Percentiles rank a stretch among this genome's conserved stretches.
Evolutionary conservation across 2,888 invertebrate species (phyloP).

Genomic region (Lordiphosa andalusiaca): DNA sequence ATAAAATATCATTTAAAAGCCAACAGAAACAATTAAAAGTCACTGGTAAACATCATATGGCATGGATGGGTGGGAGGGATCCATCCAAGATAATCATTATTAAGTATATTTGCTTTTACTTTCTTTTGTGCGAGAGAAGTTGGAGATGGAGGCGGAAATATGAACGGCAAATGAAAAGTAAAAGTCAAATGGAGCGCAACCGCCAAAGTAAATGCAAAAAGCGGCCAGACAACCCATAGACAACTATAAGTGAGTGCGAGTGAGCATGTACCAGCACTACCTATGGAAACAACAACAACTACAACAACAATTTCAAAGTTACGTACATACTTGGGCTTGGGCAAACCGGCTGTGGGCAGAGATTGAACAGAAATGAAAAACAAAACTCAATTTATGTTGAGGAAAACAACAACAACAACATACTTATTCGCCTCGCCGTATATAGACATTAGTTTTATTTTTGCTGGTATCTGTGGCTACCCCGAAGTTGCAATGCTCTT

Average conservation of each 20-base stretch:
- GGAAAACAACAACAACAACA: slow-evolving; percentile 10
- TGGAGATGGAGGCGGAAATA: slow-evolving; percentile 1
- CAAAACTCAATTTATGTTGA: slow-evolving; percentile 8
- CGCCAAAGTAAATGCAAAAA: slow-evolving; percentile 55
- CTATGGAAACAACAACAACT: slow-evolving; percentile 15
- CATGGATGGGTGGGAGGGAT: too few relatives aligned
- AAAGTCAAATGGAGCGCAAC: slow-evolving; percentile 68
- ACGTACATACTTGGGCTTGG: slow-evolving; percentile 32
- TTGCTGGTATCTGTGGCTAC: not conserved
- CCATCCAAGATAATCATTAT: not conserved
- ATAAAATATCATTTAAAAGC: slow-evolving; percentile 10
- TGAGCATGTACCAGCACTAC: slow-evolving; percentile 1
- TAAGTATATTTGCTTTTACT: slow-evolving; percentile 1
- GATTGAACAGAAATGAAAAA: not conserved
- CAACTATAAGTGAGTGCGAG: slow-evolving; percentile 4
- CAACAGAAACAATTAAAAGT: slow-evolving; percentile 4
- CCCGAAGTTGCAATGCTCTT: slow-evolving; percentile 1
- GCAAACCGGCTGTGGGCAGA: slow-evolving; percentile 41
- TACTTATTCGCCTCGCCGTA: slow-evolving; percentile 2
- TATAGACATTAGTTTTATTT: not conserved
- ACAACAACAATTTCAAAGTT: slow-evolving; percentile 35
- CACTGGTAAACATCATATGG: slow-evolving; percentile 1
- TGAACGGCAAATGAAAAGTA: slow-evolving; percentile 59
- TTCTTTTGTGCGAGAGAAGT: not conserved
- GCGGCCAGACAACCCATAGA: slow-evolving; percentile 48